Evolutionary conservation across 2,797 vertebrate species (phyloP).

Genomic region (Micropoecilia bifurca): DNA sequence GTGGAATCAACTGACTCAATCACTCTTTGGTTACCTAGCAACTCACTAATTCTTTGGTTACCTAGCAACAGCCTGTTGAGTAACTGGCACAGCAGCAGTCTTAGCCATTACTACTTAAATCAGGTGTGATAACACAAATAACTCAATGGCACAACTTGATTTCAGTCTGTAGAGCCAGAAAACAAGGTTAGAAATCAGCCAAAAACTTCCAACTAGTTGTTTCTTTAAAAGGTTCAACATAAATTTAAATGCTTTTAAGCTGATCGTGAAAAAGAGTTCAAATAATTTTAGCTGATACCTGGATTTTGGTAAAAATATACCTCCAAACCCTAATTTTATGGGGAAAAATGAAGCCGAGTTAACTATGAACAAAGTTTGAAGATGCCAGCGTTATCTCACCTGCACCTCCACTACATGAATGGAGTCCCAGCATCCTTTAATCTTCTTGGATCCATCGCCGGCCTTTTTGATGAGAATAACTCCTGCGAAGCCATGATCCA

Average conservation of each 20-base stretch:
- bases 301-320: neutral
- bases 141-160: neutral
- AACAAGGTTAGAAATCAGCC: neutral
- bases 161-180: neutral
- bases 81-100: neutral
- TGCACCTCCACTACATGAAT: slow-evolving; percentile 99
- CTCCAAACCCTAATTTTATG: neutral
- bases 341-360: neutral
- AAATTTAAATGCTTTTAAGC: neutral
- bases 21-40: too few species aligned
- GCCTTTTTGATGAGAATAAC: slow-evolving; percentile 99
- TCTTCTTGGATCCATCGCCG: slow-evolving; percentile 99
- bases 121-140: neutral
- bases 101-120: neutral
- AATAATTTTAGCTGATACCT: neutral
- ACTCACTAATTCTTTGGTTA: too few species aligned
- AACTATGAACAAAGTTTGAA: neutral
- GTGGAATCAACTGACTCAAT: too few species aligned
- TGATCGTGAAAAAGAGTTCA: neutral
- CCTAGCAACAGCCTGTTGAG: too few species aligned
- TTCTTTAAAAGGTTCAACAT: neutral
- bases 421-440: slow-evolving; percentile 99
- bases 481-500: slow-evolving; percentile 98
- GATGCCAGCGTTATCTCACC: slow-evolving; percentile 78
- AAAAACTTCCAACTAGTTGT: neutral